These are phyloP conservation scores for Falcunculus frontatus DNA, from an alignment of 2,113 vertebrate genomes.

Conservation along the genomic window DNA sequence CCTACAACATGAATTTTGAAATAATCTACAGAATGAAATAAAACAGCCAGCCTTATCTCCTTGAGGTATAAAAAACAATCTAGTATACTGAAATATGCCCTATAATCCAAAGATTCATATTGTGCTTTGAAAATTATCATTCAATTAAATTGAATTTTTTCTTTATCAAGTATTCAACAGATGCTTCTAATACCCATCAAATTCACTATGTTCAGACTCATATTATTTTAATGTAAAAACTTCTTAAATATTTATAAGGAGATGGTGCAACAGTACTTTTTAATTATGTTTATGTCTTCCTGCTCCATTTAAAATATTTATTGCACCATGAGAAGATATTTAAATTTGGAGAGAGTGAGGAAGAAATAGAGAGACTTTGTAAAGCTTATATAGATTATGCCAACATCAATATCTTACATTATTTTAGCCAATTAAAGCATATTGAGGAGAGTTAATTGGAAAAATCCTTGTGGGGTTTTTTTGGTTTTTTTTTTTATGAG, in stretches of 20 bases:
- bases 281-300: constrained; percentile 68
- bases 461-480: neutral
- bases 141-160: constrained; percentile 43
- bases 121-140: constrained; percentile 31
- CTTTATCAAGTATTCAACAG: constrained; percentile 58
- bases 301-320: constrained; percentile 70
- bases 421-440: constrained; percentile 62
- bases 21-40: neutral
- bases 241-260: constrained; percentile 66
- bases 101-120: constrained; percentile 12
- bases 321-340: constrained; percentile 39
- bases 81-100: neutral
- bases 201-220: constrained; percentile 37
- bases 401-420: constrained; percentile 42
- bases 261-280: constrained; percentile 50
- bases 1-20: neutral
- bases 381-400: constrained; percentile 31
- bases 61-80: neutral
- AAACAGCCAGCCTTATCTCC: neutral
- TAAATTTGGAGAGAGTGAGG: constrained; percentile 34
- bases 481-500: neutral
- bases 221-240: constrained; percentile 70
- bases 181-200: constrained; percentile 52
- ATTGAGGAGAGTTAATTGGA: constrained; percentile 48
- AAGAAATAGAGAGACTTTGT: constrained; percentile 37